Base-by-base conservation (phyloP, 2,113 vertebrate genomes). In the Vulpes lagopus region DNA sequence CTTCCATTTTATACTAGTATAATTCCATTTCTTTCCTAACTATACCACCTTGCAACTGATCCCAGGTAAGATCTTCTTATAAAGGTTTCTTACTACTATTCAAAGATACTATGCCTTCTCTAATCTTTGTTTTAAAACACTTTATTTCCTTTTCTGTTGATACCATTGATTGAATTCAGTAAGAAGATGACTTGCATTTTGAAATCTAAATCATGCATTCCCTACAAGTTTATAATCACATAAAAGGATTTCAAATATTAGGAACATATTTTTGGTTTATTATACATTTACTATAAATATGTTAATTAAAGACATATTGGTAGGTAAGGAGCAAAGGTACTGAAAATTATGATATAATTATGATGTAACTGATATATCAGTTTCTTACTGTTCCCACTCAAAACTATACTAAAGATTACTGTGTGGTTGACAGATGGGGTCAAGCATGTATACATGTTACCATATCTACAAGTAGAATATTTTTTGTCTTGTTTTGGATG, bases 241-340 rank as follows among this genome's bases (percentile, higher is more conserved):
- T 59, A 92, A 90, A 30, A 57, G 5, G 12, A 79, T 90, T 84
- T 94, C 57, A 97, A 71, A 79, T 83, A 55, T 59, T 86, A 89
- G 11, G 15, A 79, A 49, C 0, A 1, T 81, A 23, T 49, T 51
- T 81, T 87, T 57, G 32, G 51, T n/a, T 15, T 89, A 11, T 64
- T 51, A 51, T 7, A 64, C 23, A 55, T 85, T 91, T 62, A 65
- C 32, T 55, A 2, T 92, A 60, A 65, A 64, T 65, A 60, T 91
- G 51, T 80, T 32, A 73, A 51, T 95, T 91, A 49, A 92, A 71
- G 32, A 65, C 1, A 35, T 60, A 62, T 43, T 92, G 55, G 16
- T 78, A 94, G 43, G 23, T 81, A 95, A 95, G 57, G 57, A 74
- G 65, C 8, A 83, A 89, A 81, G 25, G 5, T 78, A 7, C 38